phyloP scores from a whole-genome alignment of 1,140 invertebrate species.

The Berghia stephanieae region DNA sequence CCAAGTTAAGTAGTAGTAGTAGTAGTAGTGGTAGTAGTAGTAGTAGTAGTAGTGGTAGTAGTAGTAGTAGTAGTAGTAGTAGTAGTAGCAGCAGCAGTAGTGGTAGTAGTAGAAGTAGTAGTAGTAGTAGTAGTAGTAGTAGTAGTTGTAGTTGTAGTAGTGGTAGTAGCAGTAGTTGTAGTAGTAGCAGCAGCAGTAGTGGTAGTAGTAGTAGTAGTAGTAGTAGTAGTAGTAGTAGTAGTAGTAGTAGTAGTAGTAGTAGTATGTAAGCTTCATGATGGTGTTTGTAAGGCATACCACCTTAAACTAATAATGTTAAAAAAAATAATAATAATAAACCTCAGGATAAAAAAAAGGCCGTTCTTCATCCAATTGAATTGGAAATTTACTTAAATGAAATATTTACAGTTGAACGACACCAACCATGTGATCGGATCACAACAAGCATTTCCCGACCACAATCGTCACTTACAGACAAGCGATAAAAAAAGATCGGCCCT shows the following conservation, averaged over 20 bases:
- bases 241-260: conserved; percentile 7
- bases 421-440: too few relatives aligned
- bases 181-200: background rate
- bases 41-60: conserved; percentile 7
- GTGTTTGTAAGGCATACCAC: too few relatives aligned
- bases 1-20: background rate
- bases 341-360: too few relatives aligned
- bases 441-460: too few relatives aligned
- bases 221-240: conserved; percentile 8
- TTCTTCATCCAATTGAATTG: too few relatives aligned
- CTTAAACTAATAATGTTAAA: too few relatives aligned
- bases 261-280: too few relatives aligned
- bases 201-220: conserved; percentile 7
- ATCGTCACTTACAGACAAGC: too few relatives aligned
- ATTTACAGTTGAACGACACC: too few relatives aligned
- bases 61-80: background rate
- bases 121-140: background rate
- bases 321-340: too few relatives aligned
- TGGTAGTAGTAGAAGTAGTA: background rate
- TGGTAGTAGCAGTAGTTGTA: background rate
- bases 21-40: conserved; percentile 6
- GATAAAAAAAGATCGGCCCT: too few relatives aligned
- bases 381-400: too few relatives aligned
- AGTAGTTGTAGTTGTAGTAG: background rate
- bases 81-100: background rate